phyloP scores from a whole-genome alignment of 1,140 invertebrate genomes.

The Cotesia chilonis region DNA sequence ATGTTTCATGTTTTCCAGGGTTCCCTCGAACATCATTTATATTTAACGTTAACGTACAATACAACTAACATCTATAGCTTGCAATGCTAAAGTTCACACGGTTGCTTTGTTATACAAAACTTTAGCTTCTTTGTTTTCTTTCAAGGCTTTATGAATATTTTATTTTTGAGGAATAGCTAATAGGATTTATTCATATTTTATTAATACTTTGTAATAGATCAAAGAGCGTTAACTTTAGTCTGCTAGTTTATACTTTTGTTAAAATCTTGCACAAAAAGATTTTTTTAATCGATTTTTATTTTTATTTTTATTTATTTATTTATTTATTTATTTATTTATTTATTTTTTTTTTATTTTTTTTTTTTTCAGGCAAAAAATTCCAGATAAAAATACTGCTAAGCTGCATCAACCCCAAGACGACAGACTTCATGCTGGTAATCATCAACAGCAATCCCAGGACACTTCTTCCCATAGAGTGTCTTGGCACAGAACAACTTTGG shows the following conservation, averaged over 20 bases:
- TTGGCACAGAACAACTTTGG: constrained; percentile 61
- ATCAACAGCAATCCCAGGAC: constrained; percentile 31
- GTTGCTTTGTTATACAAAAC: background rate
- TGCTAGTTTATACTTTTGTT: no score
- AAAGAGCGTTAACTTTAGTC: no score
- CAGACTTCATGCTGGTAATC: constrained; percentile 39
- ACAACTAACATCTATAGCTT: constrained; percentile 1
- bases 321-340: no score
- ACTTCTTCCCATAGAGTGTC: constrained; percentile 44
- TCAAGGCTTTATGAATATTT: no score
- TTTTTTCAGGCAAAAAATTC: constrained; percentile 24
- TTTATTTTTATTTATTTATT: background rate
- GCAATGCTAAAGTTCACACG: background rate
- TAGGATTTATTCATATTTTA: background rate
- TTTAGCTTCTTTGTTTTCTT: background rate
- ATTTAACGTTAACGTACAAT: constrained; percentile 18
- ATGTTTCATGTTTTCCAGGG: constrained; percentile 38
- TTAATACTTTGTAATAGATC: background rate
- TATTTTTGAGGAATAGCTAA: no score
- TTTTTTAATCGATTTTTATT: no score
- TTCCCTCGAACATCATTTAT: constrained; percentile 10
- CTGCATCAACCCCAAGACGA: background rate
- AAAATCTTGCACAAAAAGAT: no score
- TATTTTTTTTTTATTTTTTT: constrained; percentile 19
- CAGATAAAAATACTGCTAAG: background rate